Conservation (phyloP, 1,140 invertebrate genomes). For the Pantala flavescens region DNA sequence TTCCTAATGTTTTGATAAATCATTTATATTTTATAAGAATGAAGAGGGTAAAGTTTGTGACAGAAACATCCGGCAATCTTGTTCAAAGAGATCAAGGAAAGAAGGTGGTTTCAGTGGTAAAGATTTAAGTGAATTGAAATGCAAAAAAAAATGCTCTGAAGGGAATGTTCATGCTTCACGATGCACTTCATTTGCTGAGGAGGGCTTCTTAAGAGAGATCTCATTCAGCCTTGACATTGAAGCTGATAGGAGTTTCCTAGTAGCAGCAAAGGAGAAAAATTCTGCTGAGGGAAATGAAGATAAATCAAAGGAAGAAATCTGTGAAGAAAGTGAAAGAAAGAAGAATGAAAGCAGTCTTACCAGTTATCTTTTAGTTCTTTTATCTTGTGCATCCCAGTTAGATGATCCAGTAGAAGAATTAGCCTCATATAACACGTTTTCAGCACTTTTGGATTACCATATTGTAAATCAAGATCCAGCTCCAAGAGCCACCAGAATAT, state of each 20-base stretch:
- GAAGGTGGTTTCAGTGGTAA: neutral
- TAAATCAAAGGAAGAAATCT: neutral
- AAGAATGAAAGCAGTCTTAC: neutral
- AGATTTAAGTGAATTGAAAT: neutral
- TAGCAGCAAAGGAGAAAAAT: neutral
- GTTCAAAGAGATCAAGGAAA: neutral
- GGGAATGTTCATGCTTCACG: too few relatives aligned
- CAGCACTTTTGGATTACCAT: neutral
- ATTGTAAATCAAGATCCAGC: neutral
- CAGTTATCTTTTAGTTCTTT: neutral
- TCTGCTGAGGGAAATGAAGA: neutral
- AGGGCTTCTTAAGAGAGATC: too few relatives aligned
- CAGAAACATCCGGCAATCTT: too few relatives aligned
- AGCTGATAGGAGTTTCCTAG: neutral
- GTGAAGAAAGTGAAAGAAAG: neutral
- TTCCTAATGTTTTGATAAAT: too few relatives aligned
- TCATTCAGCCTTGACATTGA: too few relatives aligned
- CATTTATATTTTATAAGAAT: too few relatives aligned
- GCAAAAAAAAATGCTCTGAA: neutral
- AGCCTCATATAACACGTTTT: neutral
- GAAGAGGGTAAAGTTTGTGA: too few relatives aligned
- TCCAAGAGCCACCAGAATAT: neutral
- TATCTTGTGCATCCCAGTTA: neutral
- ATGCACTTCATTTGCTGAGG: too few relatives aligned
- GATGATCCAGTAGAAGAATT: neutral